Percentiles rank a stretch among this genome's conserved stretches.
phyloP scores from a whole-genome alignment of 2,888 invertebrate genomes.

The Heliconius ismenius region DNA sequence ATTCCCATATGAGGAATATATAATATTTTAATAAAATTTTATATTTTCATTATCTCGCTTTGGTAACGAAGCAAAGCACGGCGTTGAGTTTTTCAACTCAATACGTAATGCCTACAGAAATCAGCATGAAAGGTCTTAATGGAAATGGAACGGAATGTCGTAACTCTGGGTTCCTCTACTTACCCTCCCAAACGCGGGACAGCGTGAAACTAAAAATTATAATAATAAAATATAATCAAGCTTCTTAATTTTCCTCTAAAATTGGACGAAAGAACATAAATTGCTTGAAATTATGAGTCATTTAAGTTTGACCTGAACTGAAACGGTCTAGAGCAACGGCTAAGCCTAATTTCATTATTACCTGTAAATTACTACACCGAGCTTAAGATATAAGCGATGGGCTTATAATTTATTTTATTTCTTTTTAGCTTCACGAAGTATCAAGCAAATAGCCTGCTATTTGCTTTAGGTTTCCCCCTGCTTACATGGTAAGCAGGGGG shows the following conservation, averaged over 20 bases:
- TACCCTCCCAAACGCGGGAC: not conserved
- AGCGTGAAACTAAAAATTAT: too few species aligned
- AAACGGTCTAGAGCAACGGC: constrained; percentile 37
- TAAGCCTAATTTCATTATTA: constrained; percentile 45
- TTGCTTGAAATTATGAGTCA: constrained; percentile 34
- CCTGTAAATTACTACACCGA: constrained; percentile 41
- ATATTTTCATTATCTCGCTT: too few species aligned
- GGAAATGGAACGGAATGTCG: too few species aligned
- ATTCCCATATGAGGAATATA: too few species aligned
- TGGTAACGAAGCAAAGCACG: too few species aligned
- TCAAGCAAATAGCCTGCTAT: too few species aligned
- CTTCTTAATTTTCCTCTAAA: not conserved
- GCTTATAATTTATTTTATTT: too few species aligned
- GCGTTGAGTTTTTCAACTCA: not conserved
- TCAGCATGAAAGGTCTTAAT: too few species aligned
- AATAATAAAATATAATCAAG: too few species aligned
- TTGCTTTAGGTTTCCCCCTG: too few species aligned
- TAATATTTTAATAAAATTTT: too few species aligned
- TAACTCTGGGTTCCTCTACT: not conserved
- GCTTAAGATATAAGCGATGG: constrained; percentile 21
- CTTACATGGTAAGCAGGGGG: not conserved
- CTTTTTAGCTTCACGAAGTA: not conserved
- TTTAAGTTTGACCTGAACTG: constrained; percentile 35
- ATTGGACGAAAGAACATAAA: constrained; percentile 29
- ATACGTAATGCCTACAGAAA: too few species aligned